Evolutionary conservation across 2,888 invertebrate species (phyloP).

Genomic region (Pterostichus niger): DNA sequence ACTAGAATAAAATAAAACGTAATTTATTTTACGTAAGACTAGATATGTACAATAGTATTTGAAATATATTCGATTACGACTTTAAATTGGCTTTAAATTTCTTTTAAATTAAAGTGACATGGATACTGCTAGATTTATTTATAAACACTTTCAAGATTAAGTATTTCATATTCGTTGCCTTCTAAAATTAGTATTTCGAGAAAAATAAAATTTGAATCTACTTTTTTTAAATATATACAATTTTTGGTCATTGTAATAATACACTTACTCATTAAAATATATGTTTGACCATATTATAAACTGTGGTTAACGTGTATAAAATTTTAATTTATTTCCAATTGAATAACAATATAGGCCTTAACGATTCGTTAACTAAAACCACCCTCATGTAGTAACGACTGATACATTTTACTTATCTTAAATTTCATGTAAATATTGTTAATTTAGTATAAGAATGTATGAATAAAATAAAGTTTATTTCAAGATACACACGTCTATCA

Average conservation of each 20-base stretch:
- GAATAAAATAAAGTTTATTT: not conserved
- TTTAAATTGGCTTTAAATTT: not conserved
- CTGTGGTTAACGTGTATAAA: conserved; percentile 30
- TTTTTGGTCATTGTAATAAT: not conserved
- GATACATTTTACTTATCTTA: too few species aligned
- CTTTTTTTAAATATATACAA: not conserved
- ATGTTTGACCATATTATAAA: conserved; percentile 47
- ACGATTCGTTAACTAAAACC: not conserved
- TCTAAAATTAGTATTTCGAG: not conserved
- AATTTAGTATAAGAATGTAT: too few species aligned
- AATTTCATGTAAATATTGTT: too few species aligned
- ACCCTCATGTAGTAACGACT: too few species aligned
- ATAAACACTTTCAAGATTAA: too few species aligned
- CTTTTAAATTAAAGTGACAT: conserved; percentile 31
- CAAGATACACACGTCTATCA: conserved; percentile 59
- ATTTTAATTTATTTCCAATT: conserved; percentile 13
- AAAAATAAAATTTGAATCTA: not conserved
- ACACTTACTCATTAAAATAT: not conserved
- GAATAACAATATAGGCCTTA: too few species aligned
- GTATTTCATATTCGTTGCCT: too few species aligned
- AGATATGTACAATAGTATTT: conserved; percentile 44
- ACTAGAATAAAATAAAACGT: too few species aligned
- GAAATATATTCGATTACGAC: too few species aligned
- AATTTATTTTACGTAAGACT: conserved; percentile 4
- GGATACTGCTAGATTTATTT: not conserved